Evolutionary conservation across 2,113 vertebrate genomes (phyloP).

Genomic region (Lophochroa leadbeateri): DNA sequence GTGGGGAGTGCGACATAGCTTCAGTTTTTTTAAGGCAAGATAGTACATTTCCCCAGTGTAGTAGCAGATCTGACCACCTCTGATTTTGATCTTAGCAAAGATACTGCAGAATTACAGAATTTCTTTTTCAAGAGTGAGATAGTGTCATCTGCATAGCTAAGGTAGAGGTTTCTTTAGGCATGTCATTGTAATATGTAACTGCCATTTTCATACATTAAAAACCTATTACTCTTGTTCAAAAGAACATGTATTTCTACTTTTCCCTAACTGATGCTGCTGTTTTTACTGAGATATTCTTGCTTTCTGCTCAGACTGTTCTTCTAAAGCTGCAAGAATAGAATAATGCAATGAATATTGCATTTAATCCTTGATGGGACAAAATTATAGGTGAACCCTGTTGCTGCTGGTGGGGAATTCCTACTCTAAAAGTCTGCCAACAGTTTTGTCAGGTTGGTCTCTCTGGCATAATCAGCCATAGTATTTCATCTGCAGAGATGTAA

Average conservation of each 20-base stretch:
- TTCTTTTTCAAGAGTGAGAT: background rate
- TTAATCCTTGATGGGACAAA: background rate
- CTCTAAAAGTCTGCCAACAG: background rate
- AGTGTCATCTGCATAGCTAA: background rate
- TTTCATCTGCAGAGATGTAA: background rate
- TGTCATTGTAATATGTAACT: background rate
- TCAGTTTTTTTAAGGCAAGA: background rate
- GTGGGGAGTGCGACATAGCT: background rate
- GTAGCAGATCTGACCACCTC: background rate
- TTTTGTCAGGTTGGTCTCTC: background rate
- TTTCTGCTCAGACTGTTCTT: background rate
- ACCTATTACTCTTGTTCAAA: background rate
- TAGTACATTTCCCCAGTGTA: background rate
- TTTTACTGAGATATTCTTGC: background rate
- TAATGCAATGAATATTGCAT: background rate
- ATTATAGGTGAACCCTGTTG: background rate
- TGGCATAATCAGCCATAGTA: background rate
- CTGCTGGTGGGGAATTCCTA: background rate
- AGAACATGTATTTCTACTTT: background rate
- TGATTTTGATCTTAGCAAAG: background rate
- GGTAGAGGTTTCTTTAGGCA: background rate
- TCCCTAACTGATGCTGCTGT: background rate
- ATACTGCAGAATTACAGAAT: background rate
- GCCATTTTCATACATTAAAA: background rate
- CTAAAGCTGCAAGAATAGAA: background rate